Evolutionary conservation across 2,888 invertebrate genomes (phyloP).

Genomic region (Balanococcus diminutus): DNA sequence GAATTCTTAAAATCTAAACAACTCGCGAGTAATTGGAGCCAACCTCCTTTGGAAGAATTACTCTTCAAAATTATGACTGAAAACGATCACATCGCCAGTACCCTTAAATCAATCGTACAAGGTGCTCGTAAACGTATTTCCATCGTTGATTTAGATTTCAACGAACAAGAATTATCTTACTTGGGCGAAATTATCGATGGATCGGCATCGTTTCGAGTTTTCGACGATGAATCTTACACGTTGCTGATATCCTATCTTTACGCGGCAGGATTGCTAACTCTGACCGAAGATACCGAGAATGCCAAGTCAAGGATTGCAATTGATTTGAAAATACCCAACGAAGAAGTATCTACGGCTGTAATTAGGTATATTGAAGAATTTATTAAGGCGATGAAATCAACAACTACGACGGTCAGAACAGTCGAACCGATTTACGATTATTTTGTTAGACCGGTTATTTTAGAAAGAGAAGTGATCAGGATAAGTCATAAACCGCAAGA

Average conservation of each 20-base stretch:
- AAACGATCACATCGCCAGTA: background rate
- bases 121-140: background rate
- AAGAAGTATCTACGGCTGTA: background rate
- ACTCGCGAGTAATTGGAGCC: background rate
- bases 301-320: background rate
- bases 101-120: background rate
- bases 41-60: background rate
- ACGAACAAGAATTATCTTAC: background rate
- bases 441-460: background rate
- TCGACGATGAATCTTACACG: background rate
- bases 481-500: background rate
- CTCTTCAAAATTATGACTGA: background rate
- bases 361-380: background rate
- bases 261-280: background rate
- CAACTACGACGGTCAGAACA: background rate
- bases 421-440: background rate
- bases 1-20: slow-evolving; percentile 7
- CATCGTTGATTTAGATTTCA: background rate
- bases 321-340: background rate
- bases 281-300: background rate
- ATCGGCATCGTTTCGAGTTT: background rate
- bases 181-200: background rate
- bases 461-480: background rate
- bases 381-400: background rate
- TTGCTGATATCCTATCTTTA: background rate